These are phyloP conservation scores for Bombus vancouverensis DNA, from an alignment of 1,140 invertebrate genomes.

Conservation along the genomic window DNA sequence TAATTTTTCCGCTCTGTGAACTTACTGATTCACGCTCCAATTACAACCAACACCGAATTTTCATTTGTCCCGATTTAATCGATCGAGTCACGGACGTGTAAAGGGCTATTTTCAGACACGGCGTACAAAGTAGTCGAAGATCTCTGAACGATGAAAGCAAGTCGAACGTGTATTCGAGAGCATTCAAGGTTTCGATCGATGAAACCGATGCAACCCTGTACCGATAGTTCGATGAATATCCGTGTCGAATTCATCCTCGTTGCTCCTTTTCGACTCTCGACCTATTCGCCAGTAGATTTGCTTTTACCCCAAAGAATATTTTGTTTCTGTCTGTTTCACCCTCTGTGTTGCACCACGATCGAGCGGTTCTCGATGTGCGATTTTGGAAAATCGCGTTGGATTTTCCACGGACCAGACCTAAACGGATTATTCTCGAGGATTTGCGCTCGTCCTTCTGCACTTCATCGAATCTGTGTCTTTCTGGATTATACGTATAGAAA, in stretches of 20 bases:
- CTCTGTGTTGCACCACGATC: neutral
- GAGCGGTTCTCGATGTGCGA: neutral
- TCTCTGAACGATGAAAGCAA: constrained; percentile 23
- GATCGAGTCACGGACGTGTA: neutral
- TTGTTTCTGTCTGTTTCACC: too few species aligned
- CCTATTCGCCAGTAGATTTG: neutral
- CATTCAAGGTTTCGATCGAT: neutral
- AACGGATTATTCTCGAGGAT: neutral
- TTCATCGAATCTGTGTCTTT: neutral
- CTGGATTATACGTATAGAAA: neutral
- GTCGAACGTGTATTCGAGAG: constrained; percentile 4
- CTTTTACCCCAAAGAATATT: neutral
- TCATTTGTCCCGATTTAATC: constrained; percentile 28
- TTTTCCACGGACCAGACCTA: neutral
- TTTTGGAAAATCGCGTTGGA: neutral
- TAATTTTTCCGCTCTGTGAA: neutral
- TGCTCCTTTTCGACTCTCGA: neutral
- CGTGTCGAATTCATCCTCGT: neutral
- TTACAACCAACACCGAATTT: constrained; percentile 12
- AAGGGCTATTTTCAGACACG: neutral
- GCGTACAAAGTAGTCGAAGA: constrained; percentile 21
- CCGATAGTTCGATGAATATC: constrained; percentile 21
- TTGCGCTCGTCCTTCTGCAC: neutral
- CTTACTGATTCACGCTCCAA: constrained; percentile 2
- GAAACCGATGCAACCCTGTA: neutral